phyloP scores from a whole-genome alignment of 2,888 invertebrate species.

The Chymomyza procnemis region DNA sequence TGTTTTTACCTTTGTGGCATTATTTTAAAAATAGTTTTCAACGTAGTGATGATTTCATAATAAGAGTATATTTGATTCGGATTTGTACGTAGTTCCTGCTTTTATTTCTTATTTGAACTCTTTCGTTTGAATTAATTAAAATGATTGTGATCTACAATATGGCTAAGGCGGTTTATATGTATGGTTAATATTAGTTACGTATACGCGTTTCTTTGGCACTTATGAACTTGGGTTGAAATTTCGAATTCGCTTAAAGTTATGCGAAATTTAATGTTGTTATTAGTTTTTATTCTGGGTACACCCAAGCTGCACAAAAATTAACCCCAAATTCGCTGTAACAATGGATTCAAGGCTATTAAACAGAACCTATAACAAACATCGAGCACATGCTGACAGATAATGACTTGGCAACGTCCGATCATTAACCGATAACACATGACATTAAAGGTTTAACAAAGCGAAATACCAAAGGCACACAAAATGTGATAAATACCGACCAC shows the following conservation, averaged over 20 bases:
- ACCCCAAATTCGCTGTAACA: no score
- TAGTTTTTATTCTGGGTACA: no score
- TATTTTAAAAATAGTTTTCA: no score
- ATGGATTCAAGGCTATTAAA: constrained; percentile 20
- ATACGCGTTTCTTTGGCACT: constrained; percentile 41
- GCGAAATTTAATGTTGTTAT: no score
- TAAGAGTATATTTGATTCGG: neutral
- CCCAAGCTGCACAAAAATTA: no score
- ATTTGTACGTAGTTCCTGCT: neutral
- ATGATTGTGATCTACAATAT: constrained; percentile 72
- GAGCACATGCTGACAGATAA: constrained; percentile 68
- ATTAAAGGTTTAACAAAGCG: constrained; percentile 69
- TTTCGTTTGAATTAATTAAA: constrained; percentile 66
- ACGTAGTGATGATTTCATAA: no score
- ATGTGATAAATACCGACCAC: constrained; percentile 74
- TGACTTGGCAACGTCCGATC: constrained; percentile 69
- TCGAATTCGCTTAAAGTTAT: no score
- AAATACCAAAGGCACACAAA: constrained; percentile 60
- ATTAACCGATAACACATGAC: constrained; percentile 76
- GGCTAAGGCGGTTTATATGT: constrained; percentile 30
- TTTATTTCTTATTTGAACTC: constrained; percentile 43
- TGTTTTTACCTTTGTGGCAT: no score
- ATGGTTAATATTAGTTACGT: constrained; percentile 2
- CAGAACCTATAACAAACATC: constrained; percentile 8
- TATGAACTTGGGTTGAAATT: constrained; percentile 53